These are phyloP conservation scores for Sorex maritimensis DNA, from an alignment of 2,797 vertebrate genomes.

Conservation along the genomic window DNA sequence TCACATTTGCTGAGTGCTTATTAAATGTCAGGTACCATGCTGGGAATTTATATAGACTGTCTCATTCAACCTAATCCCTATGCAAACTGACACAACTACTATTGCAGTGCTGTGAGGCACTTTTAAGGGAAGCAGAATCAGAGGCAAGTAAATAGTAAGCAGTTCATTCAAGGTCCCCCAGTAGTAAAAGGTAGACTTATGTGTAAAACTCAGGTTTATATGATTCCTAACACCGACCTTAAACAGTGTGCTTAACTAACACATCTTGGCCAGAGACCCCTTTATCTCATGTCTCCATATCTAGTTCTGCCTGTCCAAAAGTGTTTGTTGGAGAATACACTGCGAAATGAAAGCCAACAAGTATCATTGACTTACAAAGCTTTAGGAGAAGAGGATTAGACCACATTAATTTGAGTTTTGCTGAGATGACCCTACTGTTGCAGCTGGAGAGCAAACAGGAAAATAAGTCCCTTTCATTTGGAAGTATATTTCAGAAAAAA, in stretches of 20 bases:
- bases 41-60: not conserved
- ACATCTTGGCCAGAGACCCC: no score
- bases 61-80: not conserved
- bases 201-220: not conserved
- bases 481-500: slow-evolving; percentile 41
- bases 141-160: not conserved
- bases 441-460: not conserved
- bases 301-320: not conserved
- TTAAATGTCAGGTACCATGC: not conserved
- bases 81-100: not conserved
- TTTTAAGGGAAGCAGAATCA: not conserved
- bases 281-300: not conserved
- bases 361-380: not conserved
- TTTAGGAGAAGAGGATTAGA: slow-evolving; percentile 2
- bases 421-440: not conserved
- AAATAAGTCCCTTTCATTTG: slow-evolving; percentile 12
- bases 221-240: not conserved
- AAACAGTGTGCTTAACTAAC: not conserved
- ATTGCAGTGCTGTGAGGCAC: no score
- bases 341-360: slow-evolving; percentile 2
- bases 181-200: not conserved
- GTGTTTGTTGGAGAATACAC: not conserved
- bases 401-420: not conserved
- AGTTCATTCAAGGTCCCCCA: not conserved
- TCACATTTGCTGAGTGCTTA: not conserved